These are phyloP conservation scores for Pedetes capensis DNA, from an alignment of 2,113 vertebrate species.

Conservation along the genomic window DNA sequence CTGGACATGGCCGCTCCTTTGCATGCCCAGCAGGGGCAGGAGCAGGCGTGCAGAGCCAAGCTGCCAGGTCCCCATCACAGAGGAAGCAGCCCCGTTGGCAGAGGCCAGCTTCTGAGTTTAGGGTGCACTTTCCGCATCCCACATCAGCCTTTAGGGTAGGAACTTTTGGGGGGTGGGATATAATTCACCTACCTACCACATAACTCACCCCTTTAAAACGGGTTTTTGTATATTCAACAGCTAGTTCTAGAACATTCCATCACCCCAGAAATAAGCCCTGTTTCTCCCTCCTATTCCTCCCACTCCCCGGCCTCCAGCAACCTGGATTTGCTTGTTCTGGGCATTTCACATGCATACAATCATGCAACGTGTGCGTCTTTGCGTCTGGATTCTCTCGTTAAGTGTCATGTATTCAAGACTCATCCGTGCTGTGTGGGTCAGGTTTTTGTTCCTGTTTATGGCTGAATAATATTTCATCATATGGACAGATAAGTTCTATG, in stretches of 20 bases:
- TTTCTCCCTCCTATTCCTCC: background rate
- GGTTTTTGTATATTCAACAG: background rate
- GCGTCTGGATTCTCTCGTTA: background rate
- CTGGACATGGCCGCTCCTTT: background rate
- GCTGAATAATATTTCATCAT: rapidly evolving
- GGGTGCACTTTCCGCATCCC: background rate
- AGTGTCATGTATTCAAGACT: background rate
- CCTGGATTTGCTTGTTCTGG: background rate
- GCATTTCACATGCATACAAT: background rate
- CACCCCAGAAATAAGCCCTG: background rate
- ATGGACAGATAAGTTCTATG: rapidly evolving
- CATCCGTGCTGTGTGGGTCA: rapidly evolving
- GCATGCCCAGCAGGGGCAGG: background rate
- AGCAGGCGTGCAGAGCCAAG: no score
- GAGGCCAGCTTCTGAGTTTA: background rate
- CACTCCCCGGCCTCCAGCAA: background rate
- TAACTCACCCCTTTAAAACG: background rate
- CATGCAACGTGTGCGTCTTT: background rate
- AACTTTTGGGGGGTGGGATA: background rate
- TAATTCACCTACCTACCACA: background rate
- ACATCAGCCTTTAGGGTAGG: background rate
- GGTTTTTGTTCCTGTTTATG: background rate
- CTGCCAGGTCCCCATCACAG: background rate
- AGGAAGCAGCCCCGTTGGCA: background rate
- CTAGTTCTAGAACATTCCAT: background rate